Evolutionary conservation across 1,140 invertebrate genomes (phyloP), one percentile per base, ranked within the genome.

Genomic region (Eufriesea mexicana): DNA sequence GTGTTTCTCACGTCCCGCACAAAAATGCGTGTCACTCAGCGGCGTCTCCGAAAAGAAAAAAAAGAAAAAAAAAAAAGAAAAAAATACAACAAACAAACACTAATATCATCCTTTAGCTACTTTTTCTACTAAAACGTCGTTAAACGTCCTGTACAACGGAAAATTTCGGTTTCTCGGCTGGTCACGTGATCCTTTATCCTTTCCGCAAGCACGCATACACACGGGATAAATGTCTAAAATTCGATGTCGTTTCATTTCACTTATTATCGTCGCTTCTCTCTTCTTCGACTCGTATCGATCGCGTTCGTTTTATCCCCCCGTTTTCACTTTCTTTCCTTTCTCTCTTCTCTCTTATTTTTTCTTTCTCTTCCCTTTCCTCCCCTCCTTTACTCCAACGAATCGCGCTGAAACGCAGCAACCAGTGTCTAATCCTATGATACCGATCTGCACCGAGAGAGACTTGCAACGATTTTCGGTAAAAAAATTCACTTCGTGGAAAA

Each of bases 241-340:
- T 78, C 64, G 76, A 78, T 78, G 75, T 77, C 23, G 28, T 42
- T 67, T 77, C 47, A 73, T 42, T 42, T 7, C 70, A 23, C 14
- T 42, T 72, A 35, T 42, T 20, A 57, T 16, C 35, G 35, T 73
- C 71, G 54, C 35, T 73, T 57, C 35, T 35, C 42, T 74, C 54
- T 20, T 59, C 8, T 28, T 18, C 54, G n/a, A 71, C 49, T 23
- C 20, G 6, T n/a, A 16, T 28, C 68, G 8, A 54, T 35, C 16
- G 16, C 25, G 18, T 28, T n/a, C n/a, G 1, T 25, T 61, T 61
- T 66, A 35, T 35, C 35, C 35, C 35, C 35, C 5, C 10, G 10
- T 67, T 67, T 16, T n/a, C 35, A n/a, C 35, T 16, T 6, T n/a
- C n/a, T n/a, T 42, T 8, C 28, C 23, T 57, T 57, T 10, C 23